Evolutionary conservation across 1,140 invertebrate genomes (phyloP), one percentile per base, ranked within the genome.

Genomic region (Polypedilum pembai): DNA sequence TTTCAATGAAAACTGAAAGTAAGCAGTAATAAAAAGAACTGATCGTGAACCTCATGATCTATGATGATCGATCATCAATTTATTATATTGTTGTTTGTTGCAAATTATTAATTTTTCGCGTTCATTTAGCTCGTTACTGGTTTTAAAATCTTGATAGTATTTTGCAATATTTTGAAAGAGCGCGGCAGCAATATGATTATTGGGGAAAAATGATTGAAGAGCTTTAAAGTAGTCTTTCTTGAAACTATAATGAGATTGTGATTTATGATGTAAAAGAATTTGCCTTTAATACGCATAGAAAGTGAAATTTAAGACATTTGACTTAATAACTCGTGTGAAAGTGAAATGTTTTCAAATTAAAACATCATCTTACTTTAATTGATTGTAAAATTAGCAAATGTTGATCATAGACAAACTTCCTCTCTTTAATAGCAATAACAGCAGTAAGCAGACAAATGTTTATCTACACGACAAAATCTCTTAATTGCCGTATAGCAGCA

Each of bases 381-480:
- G 24, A 33, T 33, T 33, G 24, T 33, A 33, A 33, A 33, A 33
- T 33, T 33, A 33, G 24, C 24, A 33, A 33, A 5, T 33, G 24
- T 33, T 33, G 24, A 33, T n/a, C n/a, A n/a, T n/a, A n/a, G n/a
- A n/a, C n/a, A n/a, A n/a, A n/a, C 24, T 33, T 33, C 24, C 24
- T 33, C 24, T 33, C 24, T n/a, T n/a, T 12, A 45, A 15, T 45
- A 45, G 41, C 41, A 56, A 15, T 15, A 45, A 1, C 41, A 45
- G 41, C 2, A 45, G 15, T 45, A 45, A 45, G 45, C 12, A 56
- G 45, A 56, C 45, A 56, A 56, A 56, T 33, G n/a, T 56, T 56
- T 56, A 56, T 56, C 45, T 33, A 56, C 45, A 56, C 45, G n/a
- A 56, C 45, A 56, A 56, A 45, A 56, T 56, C 45, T 56, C 45